These are phyloP conservation scores for Varanus salvator DNA, from an alignment of 2,113 vertebrate species.

Conservation along the genomic window DNA sequence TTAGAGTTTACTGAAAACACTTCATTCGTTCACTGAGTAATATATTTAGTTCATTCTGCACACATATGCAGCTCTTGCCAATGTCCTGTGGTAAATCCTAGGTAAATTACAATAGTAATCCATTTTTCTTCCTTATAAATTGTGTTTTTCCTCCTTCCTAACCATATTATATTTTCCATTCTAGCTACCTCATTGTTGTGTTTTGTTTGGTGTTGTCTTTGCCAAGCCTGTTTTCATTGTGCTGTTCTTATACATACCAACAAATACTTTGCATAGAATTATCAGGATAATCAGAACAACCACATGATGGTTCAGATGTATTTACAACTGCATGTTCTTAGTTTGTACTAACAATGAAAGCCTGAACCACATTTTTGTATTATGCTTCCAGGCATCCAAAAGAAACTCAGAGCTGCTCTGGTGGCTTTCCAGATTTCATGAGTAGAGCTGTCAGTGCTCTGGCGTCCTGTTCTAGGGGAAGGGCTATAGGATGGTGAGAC, in stretches of 20 bases:
- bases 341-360: background rate
- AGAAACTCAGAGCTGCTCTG: background rate
- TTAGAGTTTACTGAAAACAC: background rate
- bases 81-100: background rate
- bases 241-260: background rate
- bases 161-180: background rate
- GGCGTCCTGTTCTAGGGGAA: background rate
- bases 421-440: background rate
- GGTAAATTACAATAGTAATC: slow-evolving; percentile 3
- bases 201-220: background rate
- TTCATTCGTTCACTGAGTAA: background rate
- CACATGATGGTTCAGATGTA: background rate
- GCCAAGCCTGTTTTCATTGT: background rate
- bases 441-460: background rate
- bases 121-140: background rate
- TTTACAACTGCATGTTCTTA: background rate
- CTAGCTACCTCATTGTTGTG: background rate
- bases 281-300: background rate
- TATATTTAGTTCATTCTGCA: background rate
- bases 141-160: background rate
- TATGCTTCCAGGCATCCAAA: background rate
- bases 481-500: background rate
- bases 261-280: background rate
- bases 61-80: background rate
- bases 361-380: background rate